Conservation (phyloP, 37 sponge, comb jelly and placozoan genomes). For the Petrosia ficiformis region DNA sequence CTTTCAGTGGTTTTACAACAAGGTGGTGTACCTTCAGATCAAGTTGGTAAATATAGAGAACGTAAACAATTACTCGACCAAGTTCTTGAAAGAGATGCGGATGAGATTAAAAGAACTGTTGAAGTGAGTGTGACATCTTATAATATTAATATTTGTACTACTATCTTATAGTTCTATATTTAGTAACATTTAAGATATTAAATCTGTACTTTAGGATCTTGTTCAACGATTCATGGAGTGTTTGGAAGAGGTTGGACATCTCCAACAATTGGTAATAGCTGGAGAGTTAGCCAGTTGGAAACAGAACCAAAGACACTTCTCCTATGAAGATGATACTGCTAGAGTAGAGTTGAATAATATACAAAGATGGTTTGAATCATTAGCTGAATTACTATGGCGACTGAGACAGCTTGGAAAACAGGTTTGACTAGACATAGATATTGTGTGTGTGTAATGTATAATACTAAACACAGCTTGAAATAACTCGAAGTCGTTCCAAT, state of each 20-base stretch:
- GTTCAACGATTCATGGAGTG: slow-evolving; percentile 30
- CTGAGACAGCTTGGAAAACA: slow-evolving; percentile 63
- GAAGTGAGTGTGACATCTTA: slow-evolving; percentile 2
- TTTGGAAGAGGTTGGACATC: slow-evolving; percentile 25
- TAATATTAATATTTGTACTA: slow-evolving; percentile 18
- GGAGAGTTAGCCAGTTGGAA: slow-evolving; percentile 52
- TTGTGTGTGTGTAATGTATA: background rate
- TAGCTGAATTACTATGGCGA: slow-evolving; percentile 83
- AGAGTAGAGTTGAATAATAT: slow-evolving; percentile 43
- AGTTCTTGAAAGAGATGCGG: slow-evolving; percentile 4
- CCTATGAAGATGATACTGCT: slow-evolving; percentile 37
- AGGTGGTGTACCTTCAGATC: slow-evolving; percentile 43
- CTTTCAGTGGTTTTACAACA: slow-evolving; percentile 18
- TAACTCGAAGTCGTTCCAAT: slow-evolving; percentile 13
- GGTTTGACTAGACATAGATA: slow-evolving; percentile 22
- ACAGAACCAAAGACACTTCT: slow-evolving; percentile 49
- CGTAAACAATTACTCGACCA: slow-evolving; percentile 44
- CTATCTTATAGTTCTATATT: slow-evolving; percentile 56
- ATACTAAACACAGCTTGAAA: slow-evolving; percentile 27
- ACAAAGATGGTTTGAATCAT: slow-evolving; percentile 70
- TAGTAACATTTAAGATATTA: slow-evolving; percentile 17
- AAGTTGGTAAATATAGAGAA: slow-evolving; percentile 34
- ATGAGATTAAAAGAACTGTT: slow-evolving; percentile 44
- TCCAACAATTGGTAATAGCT: slow-evolving; percentile 33
- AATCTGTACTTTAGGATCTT: slow-evolving; percentile 44